Conservation (phyloP, 1,140 invertebrate genomes). For the Cydia strobilella region DNA sequence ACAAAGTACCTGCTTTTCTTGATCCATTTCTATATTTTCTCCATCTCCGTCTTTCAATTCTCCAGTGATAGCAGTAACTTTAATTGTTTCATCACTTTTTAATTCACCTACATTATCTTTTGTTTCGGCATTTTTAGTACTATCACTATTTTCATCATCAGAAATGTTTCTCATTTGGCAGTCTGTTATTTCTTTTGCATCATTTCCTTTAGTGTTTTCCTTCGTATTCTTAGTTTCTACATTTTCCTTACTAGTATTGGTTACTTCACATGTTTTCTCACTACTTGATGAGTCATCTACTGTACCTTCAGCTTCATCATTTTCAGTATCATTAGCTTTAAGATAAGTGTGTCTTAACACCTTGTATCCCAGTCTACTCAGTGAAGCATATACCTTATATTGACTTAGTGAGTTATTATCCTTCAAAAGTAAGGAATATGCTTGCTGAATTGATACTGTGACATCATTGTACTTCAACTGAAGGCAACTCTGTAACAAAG, state of each 20-base stretch:
- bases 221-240: conserved; percentile 26
- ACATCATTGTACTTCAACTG: conserved; percentile 80
- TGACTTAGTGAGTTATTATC: conserved; percentile 76
- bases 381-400: conserved; percentile 83
- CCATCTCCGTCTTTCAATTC: background rate
- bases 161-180: conserved; percentile 15
- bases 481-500: conserved; percentile 80
- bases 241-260: background rate
- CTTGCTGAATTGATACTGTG: conserved; percentile 82
- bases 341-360: conserved; percentile 57
- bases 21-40: background rate
- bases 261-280: background rate
- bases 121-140: background rate
- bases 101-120: background rate
- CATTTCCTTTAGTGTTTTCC: background rate
- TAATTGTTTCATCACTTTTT: conserved; percentile 1
- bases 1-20: background rate
- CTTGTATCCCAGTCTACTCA: conserved; percentile 81
- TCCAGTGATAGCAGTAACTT: background rate
- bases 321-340: conserved; percentile 5
- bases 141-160: background rate
- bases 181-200: background rate
- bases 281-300: background rate
- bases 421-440: conserved; percentile 80
- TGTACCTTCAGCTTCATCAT: background rate